These are phyloP conservation scores for Apostichopus californicus DNA, from an alignment of 35 echinoderm and acorn worm genomes.

Conservation along the genomic window DNA sequence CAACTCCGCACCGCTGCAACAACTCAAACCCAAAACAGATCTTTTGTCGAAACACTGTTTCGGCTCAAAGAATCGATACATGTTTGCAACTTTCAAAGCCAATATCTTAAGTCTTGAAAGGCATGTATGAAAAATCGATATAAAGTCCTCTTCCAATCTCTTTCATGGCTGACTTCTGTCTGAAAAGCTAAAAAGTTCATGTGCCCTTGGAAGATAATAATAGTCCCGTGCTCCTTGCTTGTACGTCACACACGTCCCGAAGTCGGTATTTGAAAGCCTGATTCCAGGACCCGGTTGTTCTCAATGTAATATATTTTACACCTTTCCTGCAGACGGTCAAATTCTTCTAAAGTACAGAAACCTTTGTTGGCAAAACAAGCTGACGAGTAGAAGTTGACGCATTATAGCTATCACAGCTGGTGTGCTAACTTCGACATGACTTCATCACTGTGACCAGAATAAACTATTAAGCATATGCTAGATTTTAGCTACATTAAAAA, in stretches of 20 bases:
- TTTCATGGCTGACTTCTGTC: neutral
- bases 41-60: too few relatives aligned
- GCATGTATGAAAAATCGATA: neutral
- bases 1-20: too few relatives aligned
- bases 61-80: too few relatives aligned
- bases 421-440: constrained; percentile 4
- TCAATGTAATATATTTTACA: constrained; percentile 28
- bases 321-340: constrained; percentile 33
- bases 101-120: too few relatives aligned
- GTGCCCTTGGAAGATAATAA: neutral
- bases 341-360: constrained; percentile 39
- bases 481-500: neutral
- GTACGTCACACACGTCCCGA: neutral
- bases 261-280: constrained; percentile 2
- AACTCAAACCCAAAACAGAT: too few relatives aligned
- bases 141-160: neutral
- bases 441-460: neutral
- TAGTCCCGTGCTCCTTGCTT: neutral
- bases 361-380: constrained; percentile 41
- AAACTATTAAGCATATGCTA: neutral
- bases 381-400: constrained; percentile 25
- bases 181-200: constrained; percentile 1
- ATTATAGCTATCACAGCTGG: constrained; percentile 35
- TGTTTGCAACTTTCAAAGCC: too few relatives aligned
- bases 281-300: neutral